Base-by-base conservation (phyloP, 2,797 vertebrate genomes). In the Platyrinchus mystaceus region DNA sequence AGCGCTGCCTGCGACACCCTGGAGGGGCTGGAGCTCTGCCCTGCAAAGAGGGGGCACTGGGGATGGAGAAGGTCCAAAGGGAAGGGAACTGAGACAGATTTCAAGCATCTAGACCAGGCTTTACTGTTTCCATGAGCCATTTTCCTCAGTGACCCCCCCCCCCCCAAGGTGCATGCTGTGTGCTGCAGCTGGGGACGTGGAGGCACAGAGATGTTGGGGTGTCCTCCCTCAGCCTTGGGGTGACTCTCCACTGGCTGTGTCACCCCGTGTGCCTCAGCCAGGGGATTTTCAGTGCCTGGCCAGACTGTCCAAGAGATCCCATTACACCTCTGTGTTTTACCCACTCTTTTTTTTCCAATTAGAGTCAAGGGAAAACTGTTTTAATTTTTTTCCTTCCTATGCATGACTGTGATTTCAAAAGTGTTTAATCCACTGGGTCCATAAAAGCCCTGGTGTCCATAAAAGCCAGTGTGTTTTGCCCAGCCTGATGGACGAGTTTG, bases 121-220 rank as follows among this genome's bases (percentile, higher is more conserved):
- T 64, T 9, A 0, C 49, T n/a, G 8, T 44, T 80, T 19, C 43
- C 0, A 3, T 6, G 50, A 53, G 70, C 19, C 19, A 0, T 63
- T 50, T 41, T 71, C 27, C 53, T 74, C 28, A 5, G 23, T 1
- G 1, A 19, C 21, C 18, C 22, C 8, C 17, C 10, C 10, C 3
- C 43, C 13, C 58, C 7, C 2, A n/a, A 43, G 52, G 27, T 66
- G 47, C n/a, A 18, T 2, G 2, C 53, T 79, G 52, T 0, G 0
- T 68, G 56, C 60, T 28, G 30, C 23, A 16, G 26, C 28, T 52
- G 67, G 37, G 36, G 8, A 13, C 1, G 0, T 27, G 26, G 30
- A 60, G 27, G 24, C 32, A 2, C 76, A 41, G 53, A 67, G 49
- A 12, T 14, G 11, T 34, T 68, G 62, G 7, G 28, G 20, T 53